A percentile compares a stretch with the other conserved stretches of the same genome.
phyloP scores from a whole-genome alignment of 2,797 vertebrate species.

The Mus spretus region DNA sequence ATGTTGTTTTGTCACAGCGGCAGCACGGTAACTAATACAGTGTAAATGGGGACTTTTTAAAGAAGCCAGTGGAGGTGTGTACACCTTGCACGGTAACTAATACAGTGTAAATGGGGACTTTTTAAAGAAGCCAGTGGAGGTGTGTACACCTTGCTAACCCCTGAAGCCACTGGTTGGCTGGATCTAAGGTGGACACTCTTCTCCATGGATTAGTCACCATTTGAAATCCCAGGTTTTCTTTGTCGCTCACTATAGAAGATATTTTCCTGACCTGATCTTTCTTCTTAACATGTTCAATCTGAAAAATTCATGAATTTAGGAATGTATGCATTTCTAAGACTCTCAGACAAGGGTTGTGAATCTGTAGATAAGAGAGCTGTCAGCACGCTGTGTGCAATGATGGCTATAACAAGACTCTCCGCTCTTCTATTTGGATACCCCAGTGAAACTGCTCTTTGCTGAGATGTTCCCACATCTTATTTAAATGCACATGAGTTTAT shows the following conservation, averaged over 20 bases:
- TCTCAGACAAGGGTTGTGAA: background rate
- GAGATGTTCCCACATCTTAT: background rate
- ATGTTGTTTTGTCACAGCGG: background rate
- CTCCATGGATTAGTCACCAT: background rate
- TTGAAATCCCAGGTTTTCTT: background rate
- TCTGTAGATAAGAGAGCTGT: background rate
- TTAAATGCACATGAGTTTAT: background rate
- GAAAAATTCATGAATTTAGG: slow-evolving; percentile 11
- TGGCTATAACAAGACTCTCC: background rate
- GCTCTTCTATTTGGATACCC: background rate
- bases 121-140: background rate
- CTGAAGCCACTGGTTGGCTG: background rate
- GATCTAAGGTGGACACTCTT: background rate
- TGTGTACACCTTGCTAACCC: background rate
- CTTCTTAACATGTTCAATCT: slow-evolving; percentile 6
- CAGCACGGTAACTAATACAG: background rate
- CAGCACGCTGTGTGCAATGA: background rate
- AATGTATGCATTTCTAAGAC: background rate
- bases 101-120: background rate
- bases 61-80: background rate
- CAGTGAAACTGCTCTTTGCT: background rate
- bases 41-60: background rate
- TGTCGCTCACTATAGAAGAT: background rate
- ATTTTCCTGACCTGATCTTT: background rate
- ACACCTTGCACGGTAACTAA: background rate